Conservation (phyloP, 2,888 invertebrate species). For the Cyaniris semiargus region DNA sequence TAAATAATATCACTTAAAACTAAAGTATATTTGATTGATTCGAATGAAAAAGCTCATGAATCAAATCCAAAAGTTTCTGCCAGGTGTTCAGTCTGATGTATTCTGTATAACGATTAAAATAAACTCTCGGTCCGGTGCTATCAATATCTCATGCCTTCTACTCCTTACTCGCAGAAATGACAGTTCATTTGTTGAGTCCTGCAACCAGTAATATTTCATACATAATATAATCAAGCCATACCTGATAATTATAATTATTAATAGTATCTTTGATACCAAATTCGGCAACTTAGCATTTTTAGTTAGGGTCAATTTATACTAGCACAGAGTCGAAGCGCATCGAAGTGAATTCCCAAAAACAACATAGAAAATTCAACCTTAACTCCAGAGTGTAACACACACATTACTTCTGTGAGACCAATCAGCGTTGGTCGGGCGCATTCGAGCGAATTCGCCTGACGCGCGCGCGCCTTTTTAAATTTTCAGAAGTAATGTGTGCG, state of each 20-base stretch:
- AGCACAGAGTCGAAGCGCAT: too few relatives aligned
- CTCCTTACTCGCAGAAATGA: conserved; percentile 96
- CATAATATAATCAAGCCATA: not conserved
- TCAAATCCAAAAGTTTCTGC: conserved; percentile 35
- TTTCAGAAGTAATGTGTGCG: too few relatives aligned
- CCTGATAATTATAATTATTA: not conserved
- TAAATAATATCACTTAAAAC: conserved; percentile 11
- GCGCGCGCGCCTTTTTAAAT: too few relatives aligned
- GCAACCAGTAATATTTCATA: conserved; percentile 46
- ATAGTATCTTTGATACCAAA: not conserved
- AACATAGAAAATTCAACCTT: too few relatives aligned
- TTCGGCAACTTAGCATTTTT: not conserved
- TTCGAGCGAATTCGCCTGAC: too few relatives aligned
- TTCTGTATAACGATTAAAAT: conserved; percentile 96
- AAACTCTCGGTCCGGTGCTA: conserved; percentile 98
- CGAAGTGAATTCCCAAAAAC: too few relatives aligned
- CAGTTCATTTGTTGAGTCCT: conserved; percentile 96
- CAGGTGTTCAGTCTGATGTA: conserved; percentile 76
- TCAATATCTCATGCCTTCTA: conserved; percentile 98
- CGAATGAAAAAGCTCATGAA: conserved; percentile 9
- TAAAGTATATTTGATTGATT: conserved; percentile 8
- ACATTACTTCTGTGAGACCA: too few relatives aligned
- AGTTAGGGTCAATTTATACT: too few relatives aligned
- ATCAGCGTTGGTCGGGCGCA: too few relatives aligned
- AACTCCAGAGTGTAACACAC: too few relatives aligned